These are phyloP conservation scores for Barnardius zonarius DNA, from an alignment of 2,113 vertebrate genomes.

Conservation along the genomic window DNA sequence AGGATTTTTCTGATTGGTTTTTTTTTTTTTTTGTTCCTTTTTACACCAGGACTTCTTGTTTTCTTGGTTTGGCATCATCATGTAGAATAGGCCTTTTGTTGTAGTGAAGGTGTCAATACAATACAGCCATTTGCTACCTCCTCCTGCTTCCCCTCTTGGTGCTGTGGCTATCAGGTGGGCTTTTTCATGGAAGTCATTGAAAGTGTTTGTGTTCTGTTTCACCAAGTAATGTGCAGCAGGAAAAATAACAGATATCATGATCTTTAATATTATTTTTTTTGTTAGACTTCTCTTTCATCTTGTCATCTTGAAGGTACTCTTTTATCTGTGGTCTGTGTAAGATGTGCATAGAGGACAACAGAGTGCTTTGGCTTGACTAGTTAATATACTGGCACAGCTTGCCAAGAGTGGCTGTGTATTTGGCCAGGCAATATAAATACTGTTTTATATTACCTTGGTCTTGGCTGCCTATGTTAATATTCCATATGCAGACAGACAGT, in stretches of 20 bases:
- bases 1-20: rapidly evolving
- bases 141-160: not conserved
- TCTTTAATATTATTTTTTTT: not conserved
- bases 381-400: not conserved
- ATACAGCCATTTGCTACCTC: not conserved
- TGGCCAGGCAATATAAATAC: not conserved
- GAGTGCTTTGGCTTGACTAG: not conserved
- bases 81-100: not conserved
- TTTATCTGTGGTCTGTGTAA: not conserved
- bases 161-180: not conserved
- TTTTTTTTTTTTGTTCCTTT: not conserved
- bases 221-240: not conserved
- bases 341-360: not conserved
- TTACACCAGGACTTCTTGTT: not conserved
- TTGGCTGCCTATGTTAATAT: not conserved
- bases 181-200: not conserved
- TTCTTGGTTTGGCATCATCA: not conserved
- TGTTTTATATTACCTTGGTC: not conserved
- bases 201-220: not conserved
- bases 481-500: not conserved
- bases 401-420: not conserved
- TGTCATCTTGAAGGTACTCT: not conserved
- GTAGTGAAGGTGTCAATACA: not conserved
- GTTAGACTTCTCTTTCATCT: not conserved
- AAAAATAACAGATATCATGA: not conserved